Percentiles rank a stretch among this genome's conserved stretches.
phyloP scores from a whole-genome alignment of 2,113 vertebrate species.

The Theristicus caerulescens region DNA sequence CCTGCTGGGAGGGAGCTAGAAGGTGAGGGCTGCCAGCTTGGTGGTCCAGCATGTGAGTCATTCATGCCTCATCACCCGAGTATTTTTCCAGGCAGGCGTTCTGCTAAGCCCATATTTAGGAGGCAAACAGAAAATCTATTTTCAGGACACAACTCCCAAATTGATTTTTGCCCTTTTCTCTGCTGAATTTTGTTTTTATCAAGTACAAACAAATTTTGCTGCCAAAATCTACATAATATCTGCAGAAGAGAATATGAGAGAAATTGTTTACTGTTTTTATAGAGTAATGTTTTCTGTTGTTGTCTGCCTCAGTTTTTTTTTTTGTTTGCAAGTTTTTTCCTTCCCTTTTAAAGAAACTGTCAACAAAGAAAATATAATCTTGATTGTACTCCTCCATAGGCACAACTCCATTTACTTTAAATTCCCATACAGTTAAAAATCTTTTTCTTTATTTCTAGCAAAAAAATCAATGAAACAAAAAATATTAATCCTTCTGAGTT shows the following conservation, averaged over 20 bases:
- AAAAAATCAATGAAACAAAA: neutral
- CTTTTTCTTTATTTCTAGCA: neutral
- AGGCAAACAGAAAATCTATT: neutral
- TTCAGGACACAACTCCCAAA: neutral
- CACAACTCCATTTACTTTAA: neutral
- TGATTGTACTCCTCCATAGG: neutral
- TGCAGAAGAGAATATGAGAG: neutral
- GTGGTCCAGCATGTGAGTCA: neutral
- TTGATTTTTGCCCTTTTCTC: neutral
- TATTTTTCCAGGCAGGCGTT: neutral
- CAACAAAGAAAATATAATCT: neutral
- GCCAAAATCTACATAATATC: neutral
- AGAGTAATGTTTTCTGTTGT: neutral
- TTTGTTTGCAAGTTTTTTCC: neutral
- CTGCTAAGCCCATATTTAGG: neutral
- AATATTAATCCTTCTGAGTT: neutral
- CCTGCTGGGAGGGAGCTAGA: neutral
- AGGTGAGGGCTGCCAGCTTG: neutral
- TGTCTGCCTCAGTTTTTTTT: neutral
- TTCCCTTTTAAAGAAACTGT: neutral
- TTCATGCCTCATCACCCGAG: accelerated
- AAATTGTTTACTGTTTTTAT: neutral
- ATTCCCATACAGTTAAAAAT: neutral
- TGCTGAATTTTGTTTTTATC: neutral
- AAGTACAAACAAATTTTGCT: neutral